Percentiles rank a stretch among this genome's conserved stretches.
Evolutionary conservation across 2,797 vertebrate species (phyloP).

Genomic region (Knipowitschia caucasica): DNA sequence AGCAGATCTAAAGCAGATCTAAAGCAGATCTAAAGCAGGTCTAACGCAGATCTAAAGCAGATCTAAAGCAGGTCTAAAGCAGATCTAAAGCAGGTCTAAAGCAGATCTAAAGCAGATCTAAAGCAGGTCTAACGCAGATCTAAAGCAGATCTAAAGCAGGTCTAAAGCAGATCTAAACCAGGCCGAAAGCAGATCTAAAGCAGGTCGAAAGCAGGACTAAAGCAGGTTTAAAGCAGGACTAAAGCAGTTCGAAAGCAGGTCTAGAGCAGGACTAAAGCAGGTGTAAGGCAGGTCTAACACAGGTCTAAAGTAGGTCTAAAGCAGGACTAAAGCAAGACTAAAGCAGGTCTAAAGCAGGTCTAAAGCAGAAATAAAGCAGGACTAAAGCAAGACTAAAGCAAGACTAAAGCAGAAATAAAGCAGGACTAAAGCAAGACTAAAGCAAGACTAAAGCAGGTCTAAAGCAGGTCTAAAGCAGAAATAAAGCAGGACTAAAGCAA

Average conservation of each 20-base stretch:
- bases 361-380: too few species aligned
- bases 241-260: not conserved
- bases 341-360: too few species aligned
- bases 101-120: not conserved
- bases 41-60: not conserved
- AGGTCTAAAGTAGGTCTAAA: not conserved
- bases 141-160: not conserved
- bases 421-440: not conserved
- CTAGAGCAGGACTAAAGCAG: constrained; percentile 1
- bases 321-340: too few species aligned
- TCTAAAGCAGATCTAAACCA: not conserved
- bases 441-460: not conserved
- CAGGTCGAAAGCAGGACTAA: not conserved
- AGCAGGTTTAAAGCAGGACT: not conserved
- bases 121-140: not conserved
- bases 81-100: constrained; percentile 1
- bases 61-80: not conserved
- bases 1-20: not conserved
- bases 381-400: not conserved
- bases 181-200: too few species aligned
- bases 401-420: not conserved
- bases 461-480: not conserved
- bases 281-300: not conserved
- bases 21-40: not conserved
- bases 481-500: not conserved